A percentile compares a stretch with the other conserved stretches of the same genome.
These are phyloP conservation scores for Helleia helle DNA, from an alignment of 2,888 invertebrate species.

Conservation along the genomic window DNA sequence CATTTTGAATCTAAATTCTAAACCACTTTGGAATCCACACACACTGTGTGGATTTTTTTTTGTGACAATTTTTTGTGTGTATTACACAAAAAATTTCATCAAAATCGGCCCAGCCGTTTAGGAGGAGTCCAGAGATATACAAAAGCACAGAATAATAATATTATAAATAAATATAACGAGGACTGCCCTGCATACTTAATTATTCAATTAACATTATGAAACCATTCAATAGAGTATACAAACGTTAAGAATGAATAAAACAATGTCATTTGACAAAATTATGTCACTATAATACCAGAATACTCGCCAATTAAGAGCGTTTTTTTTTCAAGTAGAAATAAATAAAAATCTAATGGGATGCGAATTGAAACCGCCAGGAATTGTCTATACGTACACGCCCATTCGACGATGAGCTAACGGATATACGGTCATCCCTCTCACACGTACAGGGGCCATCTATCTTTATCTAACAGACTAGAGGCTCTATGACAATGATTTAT, in stretches of 20 bases:
- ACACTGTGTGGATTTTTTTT: no score
- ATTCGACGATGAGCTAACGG: conserved; percentile 26
- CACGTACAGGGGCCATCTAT: conserved; percentile 15
- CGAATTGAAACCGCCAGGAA: conserved; percentile 34
- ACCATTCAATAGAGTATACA: neutral
- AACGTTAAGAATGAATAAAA: neutral
- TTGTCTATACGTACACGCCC: conserved; percentile 66
- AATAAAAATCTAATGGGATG: conserved; percentile 39
- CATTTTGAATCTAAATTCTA: no score
- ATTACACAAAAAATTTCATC: no score
- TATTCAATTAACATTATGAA: no score
- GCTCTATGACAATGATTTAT: neutral
- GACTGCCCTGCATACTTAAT: no score
- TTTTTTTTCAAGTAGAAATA: conserved; percentile 29
- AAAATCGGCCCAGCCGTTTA: no score
- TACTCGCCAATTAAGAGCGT: conserved; percentile 33
- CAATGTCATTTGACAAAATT: neutral
- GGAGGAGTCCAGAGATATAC: no score
- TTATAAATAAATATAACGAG: no score
- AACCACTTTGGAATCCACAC: no score
- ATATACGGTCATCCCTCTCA: conserved; percentile 32
- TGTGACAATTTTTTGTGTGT: no score
- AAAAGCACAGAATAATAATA: no score
- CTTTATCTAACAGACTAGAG: neutral
- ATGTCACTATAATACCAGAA: conserved; percentile 17